Percentiles rank a stretch among this genome's conserved stretches.
phyloP scores from a whole-genome alignment of 2,797 vertebrate genomes.

The Hirundo rustica region DNA sequence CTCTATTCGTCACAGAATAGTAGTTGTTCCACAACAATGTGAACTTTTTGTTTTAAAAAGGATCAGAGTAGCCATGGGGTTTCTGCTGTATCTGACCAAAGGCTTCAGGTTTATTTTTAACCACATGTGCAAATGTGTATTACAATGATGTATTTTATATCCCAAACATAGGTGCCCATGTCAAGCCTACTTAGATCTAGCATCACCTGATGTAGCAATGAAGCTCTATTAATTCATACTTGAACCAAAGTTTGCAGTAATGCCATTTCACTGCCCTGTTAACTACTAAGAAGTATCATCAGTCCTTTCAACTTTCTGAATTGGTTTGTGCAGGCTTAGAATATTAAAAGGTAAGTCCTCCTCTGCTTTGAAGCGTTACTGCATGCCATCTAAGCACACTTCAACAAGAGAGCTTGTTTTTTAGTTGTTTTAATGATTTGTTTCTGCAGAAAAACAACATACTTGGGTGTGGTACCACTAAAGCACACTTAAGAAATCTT shows the following conservation, averaged over 20 bases:
- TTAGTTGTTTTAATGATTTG: conserved; percentile 39
- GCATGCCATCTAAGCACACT: conserved; percentile 11
- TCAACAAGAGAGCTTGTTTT: not conserved
- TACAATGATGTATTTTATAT: not conserved
- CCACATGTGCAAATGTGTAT: not conserved
- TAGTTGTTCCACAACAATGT: fast-evolving
- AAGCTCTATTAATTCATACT: not conserved
- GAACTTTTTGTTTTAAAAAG: not conserved
- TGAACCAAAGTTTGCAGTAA: not conserved
- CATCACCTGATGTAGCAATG: not conserved
- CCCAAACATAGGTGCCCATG: not conserved
- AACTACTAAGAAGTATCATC: not conserved
- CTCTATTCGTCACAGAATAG: not conserved
- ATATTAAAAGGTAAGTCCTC: not conserved
- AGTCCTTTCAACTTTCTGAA: not conserved
- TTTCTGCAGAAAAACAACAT: not conserved
- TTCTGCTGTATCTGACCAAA: not conserved
- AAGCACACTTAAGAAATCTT: not conserved
- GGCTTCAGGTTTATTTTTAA: not conserved
- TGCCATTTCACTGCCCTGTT: not conserved
- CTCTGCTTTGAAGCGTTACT: not conserved
- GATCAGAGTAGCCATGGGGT: not conserved
- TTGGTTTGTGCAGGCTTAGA: not conserved
- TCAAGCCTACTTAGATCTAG: not conserved
- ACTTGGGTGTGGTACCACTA: not conserved